Conservation (phyloP, 2,113 vertebrate genomes). For the Caranx ignobilis region DNA sequence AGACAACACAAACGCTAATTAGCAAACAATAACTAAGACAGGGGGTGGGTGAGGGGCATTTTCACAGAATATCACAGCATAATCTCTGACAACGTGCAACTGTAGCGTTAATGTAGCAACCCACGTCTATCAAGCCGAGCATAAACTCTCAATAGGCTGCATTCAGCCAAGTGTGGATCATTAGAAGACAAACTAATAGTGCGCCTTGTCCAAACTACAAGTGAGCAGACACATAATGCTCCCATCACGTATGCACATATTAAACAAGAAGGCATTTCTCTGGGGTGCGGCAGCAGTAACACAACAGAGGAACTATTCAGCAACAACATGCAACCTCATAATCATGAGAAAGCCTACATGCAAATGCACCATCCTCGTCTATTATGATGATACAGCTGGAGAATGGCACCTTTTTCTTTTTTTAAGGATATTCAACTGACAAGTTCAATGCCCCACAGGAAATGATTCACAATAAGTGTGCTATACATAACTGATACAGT, state of each 20-base stretch:
- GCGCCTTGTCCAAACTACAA: slow-evolving; percentile 56
- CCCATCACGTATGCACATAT: slow-evolving; percentile 75
- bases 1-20: slow-evolving; percentile 35
- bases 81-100: slow-evolving; percentile 58
- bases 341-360: slow-evolving; percentile 75
- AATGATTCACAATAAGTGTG: slow-evolving; percentile 50
- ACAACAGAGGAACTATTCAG: slow-evolving; percentile 62
- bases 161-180: slow-evolving; percentile 70
- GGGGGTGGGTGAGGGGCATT: too few species aligned
- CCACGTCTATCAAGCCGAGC: slow-evolving; percentile 48
- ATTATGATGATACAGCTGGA: slow-evolving; percentile 61
- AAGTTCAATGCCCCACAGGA: slow-evolving; percentile 56
- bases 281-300: slow-evolving; percentile 32
- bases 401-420: slow-evolving; percentile 35
- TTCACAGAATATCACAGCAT: slow-evolving; percentile 7
- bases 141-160: slow-evolving; percentile 64
- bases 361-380: slow-evolving; percentile 75
- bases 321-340: slow-evolving; percentile 63
- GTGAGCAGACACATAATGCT: slow-evolving; percentile 58
- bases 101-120: slow-evolving; percentile 45
- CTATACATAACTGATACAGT: slow-evolving; percentile 34
- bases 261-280: slow-evolving; percentile 73
- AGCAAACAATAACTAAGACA: slow-evolving; percentile 32
- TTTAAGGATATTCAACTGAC: slow-evolving; percentile 43
- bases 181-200: slow-evolving; percentile 68